Conservation (phyloP, 2,113 vertebrate genomes). For the Connochaetes taurinus region DNA sequence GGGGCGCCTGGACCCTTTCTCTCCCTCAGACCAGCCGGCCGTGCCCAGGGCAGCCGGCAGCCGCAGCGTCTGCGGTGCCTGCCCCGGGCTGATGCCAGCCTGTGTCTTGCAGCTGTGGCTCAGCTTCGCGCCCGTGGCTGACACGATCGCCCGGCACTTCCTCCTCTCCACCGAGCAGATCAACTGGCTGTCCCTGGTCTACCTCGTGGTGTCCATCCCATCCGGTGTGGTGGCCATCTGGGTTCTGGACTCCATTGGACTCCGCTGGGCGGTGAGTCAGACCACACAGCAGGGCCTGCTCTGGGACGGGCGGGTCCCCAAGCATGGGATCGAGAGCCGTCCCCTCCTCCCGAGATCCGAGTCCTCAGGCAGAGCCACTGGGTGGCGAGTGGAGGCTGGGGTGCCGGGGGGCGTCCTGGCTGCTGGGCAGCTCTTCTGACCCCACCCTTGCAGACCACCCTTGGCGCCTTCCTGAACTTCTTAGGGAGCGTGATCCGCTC, state of each 20-base stretch:
- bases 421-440: neutral
- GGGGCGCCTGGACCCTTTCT: neutral
- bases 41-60: neutral
- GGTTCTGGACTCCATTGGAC: constrained; percentile 90
- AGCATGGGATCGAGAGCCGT: neutral
- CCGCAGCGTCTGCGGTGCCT: accelerated
- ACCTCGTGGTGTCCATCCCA: constrained; percentile 88
- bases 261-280: constrained; percentile 85
- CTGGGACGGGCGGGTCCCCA: neutral
- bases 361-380: neutral
- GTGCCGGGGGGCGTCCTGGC: neutral
- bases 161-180: constrained; percentile 77
- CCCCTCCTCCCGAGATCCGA: neutral
- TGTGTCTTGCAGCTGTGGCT: constrained; percentile 87
- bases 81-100: accelerated
- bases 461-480: constrained; percentile 92
- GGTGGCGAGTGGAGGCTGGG: neutral
- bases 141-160: constrained; percentile 82
- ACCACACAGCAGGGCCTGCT: accelerated
- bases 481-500: constrained; percentile 82
- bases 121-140: constrained; percentile 93
- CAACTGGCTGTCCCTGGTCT: constrained; percentile 92
- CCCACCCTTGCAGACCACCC: constrained; percentile 81
- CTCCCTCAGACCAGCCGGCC: neutral
- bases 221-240: constrained; percentile 88